Percentiles rank a stretch among this genome's conserved stretches.
phyloP scores from a whole-genome alignment of 2,113 vertebrate species.

The Macaca nemestrina region DNA sequence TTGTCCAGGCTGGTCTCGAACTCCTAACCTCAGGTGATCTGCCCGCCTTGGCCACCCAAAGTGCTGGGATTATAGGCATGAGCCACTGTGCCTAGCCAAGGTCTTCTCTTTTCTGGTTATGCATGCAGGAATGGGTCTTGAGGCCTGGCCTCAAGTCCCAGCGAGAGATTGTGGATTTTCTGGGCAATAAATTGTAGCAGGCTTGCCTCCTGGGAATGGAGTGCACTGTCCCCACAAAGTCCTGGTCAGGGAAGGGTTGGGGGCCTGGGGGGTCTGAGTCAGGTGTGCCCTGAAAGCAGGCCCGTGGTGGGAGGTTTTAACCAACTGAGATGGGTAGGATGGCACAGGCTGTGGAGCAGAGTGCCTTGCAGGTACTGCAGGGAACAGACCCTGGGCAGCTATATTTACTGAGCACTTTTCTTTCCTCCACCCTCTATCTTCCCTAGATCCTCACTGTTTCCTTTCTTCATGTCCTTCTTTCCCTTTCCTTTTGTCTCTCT shows the following conservation, averaged over 20 bases:
- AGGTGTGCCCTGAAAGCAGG: not conserved
- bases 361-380: too few relatives aligned
- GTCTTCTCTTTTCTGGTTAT: not conserved
- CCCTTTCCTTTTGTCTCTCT: not conserved
- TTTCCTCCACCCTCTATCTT: not conserved
- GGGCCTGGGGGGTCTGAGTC: not conserved
- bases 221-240: not conserved
- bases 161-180: not conserved
- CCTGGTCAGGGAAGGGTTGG: not conserved
- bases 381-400: fast-evolving
- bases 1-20: too few relatives aligned
- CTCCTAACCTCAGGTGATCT: too few relatives aligned
- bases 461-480: not conserved
- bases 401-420: fast-evolving
- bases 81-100: too few relatives aligned
- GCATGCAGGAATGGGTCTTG: fast-evolving
- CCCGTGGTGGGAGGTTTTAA: fast-evolving
- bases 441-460: not conserved
- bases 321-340: not conserved
- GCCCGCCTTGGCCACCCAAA: too few relatives aligned
- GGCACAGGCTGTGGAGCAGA: fast-evolving
- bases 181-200: not conserved
- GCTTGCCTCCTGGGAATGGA: not conserved
- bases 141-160: not conserved
- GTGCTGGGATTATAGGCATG: too few relatives aligned